A percentile compares a stretch with the other conserved stretches of the same genome.
Conservation (phyloP, 2,113 vertebrate species). For the Chloroceryle aenea region DNA sequence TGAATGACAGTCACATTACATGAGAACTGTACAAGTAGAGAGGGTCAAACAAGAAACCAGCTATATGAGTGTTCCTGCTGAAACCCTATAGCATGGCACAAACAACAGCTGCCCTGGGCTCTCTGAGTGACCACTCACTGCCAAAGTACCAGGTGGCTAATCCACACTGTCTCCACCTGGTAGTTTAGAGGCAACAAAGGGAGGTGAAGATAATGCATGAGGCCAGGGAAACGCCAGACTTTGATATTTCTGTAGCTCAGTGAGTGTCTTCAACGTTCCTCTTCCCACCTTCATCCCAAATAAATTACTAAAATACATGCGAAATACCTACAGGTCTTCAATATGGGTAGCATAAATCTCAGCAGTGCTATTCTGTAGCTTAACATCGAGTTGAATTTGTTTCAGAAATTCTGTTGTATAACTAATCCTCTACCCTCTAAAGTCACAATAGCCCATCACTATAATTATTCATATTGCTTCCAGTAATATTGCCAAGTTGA, state of each 20-base stretch:
- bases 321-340: not conserved
- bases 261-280: not conserved
- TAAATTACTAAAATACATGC: not conserved
- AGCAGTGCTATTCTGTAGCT: not conserved
- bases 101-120: not conserved
- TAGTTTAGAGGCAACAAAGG: not conserved
- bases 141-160: not conserved
- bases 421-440: not conserved
- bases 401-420: not conserved
- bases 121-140: not conserved
- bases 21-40: not conserved
- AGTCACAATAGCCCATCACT: not conserved
- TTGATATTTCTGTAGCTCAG: not conserved
- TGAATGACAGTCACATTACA: fast-evolving
- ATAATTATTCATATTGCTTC: not conserved
- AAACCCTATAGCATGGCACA: not conserved
- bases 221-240: not conserved
- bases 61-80: not conserved
- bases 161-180: not conserved
- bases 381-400: not conserved
- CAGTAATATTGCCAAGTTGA: not conserved
- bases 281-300: not conserved
- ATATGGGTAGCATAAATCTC: not conserved
- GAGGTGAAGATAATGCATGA: not conserved
- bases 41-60: not conserved